A percentile compares a stretch with the other conserved stretches of the same genome.
These are phyloP conservation scores for Oreochromis grahami DNA, from an alignment of 2,797 vertebrate genomes.

Conservation along the genomic window DNA sequence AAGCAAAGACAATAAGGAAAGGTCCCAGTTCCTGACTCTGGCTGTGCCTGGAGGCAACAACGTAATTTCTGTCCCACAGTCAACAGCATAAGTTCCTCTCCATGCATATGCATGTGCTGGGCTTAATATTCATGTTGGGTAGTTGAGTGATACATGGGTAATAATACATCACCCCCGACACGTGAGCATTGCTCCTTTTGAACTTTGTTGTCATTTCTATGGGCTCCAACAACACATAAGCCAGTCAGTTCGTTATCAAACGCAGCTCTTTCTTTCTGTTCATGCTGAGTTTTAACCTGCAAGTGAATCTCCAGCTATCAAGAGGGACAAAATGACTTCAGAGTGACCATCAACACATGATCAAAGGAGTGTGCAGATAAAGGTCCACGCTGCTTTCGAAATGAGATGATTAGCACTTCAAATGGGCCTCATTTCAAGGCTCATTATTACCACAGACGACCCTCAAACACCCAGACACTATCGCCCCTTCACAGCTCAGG, in stretches of 20 bases:
- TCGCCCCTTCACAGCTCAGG: neutral
- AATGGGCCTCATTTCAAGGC: neutral
- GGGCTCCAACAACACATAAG: neutral
- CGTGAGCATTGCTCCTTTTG: neutral
- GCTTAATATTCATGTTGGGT: neutral
- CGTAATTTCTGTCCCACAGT: slow-evolving; percentile 48
- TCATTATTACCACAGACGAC: neutral
- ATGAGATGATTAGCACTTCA: slow-evolving; percentile 54
- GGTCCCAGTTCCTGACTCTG: slow-evolving; percentile 22
- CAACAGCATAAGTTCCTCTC: neutral
- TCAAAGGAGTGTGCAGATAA: slow-evolving; percentile 17
- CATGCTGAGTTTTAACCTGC: neutral
- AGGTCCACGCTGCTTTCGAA: neutral
- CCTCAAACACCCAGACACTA: neutral
- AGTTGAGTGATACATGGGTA: neutral
- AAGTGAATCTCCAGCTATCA: slow-evolving; percentile 5
- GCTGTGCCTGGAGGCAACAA: slow-evolving; percentile 62
- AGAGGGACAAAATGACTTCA: neutral
- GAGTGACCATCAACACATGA: slow-evolving; percentile 5
- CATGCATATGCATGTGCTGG: neutral
- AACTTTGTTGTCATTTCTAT: neutral
- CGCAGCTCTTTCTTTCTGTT: neutral
- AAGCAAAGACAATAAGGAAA: slow-evolving; percentile 28
- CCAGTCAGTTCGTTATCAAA: neutral
- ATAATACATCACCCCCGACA: neutral